Conservation (phyloP, 2,113 vertebrate species). For the Ammodytes dubius region DNA sequence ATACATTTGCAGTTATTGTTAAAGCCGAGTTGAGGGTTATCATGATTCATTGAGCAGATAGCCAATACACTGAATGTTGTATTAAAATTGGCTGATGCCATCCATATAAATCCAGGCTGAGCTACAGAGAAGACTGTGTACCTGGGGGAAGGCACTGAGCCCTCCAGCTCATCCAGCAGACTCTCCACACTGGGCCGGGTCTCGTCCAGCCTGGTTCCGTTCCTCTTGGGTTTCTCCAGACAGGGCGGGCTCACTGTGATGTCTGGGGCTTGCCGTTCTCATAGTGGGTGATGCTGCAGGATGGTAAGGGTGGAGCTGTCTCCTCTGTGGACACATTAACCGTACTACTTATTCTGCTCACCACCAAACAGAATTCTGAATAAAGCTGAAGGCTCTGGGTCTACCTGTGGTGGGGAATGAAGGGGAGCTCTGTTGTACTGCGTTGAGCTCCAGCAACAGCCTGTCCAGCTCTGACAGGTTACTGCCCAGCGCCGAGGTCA, state of each 20-base stretch:
- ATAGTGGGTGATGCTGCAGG: constrained; percentile 88
- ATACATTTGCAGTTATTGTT: too few relatives aligned
- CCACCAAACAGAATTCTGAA: neutral
- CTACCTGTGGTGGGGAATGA: constrained; percentile 90
- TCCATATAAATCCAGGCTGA: neutral
- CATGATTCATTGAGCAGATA: too few relatives aligned
- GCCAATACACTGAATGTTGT: too few relatives aligned
- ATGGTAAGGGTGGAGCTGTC: constrained; percentile 82
- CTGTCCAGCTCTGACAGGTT: constrained; percentile 98
- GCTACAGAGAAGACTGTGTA: constrained; percentile 69
- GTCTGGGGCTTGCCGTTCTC: constrained; percentile 87
- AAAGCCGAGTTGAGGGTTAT: too few relatives aligned
- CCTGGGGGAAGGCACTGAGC: constrained; percentile 93
- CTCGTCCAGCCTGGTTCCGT: constrained; percentile 89
- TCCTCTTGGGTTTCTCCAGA: constrained; percentile 92
- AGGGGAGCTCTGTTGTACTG: constrained; percentile 91
- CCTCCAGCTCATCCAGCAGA: constrained; percentile 95
- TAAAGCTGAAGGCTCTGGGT: neutral
- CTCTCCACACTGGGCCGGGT: constrained; percentile 93
- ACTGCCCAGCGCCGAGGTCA: constrained; percentile 92
- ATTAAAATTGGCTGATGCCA: too few relatives aligned
- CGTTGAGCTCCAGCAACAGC: constrained; percentile 94
- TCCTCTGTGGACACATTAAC: constrained; percentile 78
- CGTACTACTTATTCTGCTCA: neutral
- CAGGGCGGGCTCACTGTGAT: constrained; percentile 81